Evolutionary conservation across 2,113 vertebrate genomes (phyloP).

Genomic region (Paramisgurnus dabryanus): DNA sequence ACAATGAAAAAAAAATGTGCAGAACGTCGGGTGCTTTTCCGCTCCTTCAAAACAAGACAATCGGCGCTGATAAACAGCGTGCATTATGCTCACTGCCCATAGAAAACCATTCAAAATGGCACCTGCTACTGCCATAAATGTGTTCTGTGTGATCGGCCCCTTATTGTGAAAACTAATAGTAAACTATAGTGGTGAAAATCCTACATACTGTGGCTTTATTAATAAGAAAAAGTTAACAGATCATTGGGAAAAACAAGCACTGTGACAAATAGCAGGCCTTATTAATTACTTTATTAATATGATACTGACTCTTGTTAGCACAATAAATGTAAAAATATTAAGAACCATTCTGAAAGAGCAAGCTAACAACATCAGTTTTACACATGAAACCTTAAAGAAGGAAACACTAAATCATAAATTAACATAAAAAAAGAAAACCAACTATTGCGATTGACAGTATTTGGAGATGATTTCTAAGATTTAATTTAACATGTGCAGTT

Average conservation of each 20-base stretch:
- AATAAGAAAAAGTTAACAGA: too few relatives aligned
- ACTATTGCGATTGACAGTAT: slow-evolving; percentile 6
- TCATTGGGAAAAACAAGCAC: background rate
- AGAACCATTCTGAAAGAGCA: background rate
- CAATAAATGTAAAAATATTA: slow-evolving; percentile 22
- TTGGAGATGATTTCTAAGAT: background rate
- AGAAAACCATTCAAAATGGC: too few relatives aligned
- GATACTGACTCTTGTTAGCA: slow-evolving; percentile 13
- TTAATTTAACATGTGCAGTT: background rate
- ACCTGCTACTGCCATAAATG: too few relatives aligned
- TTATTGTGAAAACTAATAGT: too few relatives aligned
- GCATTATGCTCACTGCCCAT: too few relatives aligned
- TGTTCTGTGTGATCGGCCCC: too few relatives aligned
- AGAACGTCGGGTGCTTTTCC: too few relatives aligned
- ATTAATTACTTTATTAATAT: slow-evolving; percentile 38
- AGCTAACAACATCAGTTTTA: background rate
- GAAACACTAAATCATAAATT: slow-evolving; percentile 17
- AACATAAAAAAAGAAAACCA: background rate
- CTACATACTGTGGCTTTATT: too few relatives aligned
- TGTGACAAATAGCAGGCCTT: background rate
- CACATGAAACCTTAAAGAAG: background rate
- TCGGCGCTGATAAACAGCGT: too few relatives aligned
- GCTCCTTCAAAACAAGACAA: too few relatives aligned
- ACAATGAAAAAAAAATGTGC: too few relatives aligned
- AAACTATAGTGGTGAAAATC: too few relatives aligned